phyloP scores from a whole-genome alignment of 2,797 vertebrate genomes.

The Xenentodon cancila region DNA sequence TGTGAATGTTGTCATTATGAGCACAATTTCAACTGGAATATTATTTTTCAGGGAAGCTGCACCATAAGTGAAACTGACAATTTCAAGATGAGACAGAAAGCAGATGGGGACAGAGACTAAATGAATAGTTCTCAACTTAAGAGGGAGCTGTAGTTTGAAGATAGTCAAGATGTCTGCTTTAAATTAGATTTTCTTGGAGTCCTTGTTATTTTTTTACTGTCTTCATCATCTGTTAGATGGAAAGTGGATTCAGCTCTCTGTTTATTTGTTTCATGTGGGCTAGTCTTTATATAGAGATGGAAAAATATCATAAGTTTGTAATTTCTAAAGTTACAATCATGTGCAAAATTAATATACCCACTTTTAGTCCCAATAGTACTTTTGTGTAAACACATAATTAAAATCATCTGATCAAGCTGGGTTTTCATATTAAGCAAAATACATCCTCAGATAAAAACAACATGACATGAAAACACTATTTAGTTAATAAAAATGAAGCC shows the following conservation, averaged over 20 bases:
- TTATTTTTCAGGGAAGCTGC: slow-evolving; percentile 71
- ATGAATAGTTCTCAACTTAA: slow-evolving; percentile 63
- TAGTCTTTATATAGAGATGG: slow-evolving; percentile 17
- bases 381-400: too few relatives aligned
- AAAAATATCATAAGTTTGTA: slow-evolving; percentile 31
- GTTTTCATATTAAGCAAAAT: too few relatives aligned
- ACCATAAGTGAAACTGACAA: slow-evolving; percentile 75
- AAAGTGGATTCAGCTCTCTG: slow-evolving; percentile 35
- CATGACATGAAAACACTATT: too few relatives aligned
- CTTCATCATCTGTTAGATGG: slow-evolving; percentile 51
- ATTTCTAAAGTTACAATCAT: slow-evolving; percentile 17
- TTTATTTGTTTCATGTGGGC: slow-evolving; percentile 43
- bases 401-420: too few relatives aligned
- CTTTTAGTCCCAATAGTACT: too few relatives aligned
- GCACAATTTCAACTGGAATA: slow-evolving; percentile 71
- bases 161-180: slow-evolving; percentile 64
- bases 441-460: too few relatives aligned
- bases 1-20: slow-evolving; percentile 69
- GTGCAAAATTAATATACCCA: background rate
- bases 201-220: slow-evolving; percentile 50
- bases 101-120: slow-evolving; percentile 70
- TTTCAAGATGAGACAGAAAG: slow-evolving; percentile 67
- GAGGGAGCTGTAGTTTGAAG: slow-evolving; percentile 60
- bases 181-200: slow-evolving; percentile 62
- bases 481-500: too few relatives aligned